Conservation (phyloP, 2,113 vertebrate genomes). For the Dendropsophus ebraccatus region DNA sequence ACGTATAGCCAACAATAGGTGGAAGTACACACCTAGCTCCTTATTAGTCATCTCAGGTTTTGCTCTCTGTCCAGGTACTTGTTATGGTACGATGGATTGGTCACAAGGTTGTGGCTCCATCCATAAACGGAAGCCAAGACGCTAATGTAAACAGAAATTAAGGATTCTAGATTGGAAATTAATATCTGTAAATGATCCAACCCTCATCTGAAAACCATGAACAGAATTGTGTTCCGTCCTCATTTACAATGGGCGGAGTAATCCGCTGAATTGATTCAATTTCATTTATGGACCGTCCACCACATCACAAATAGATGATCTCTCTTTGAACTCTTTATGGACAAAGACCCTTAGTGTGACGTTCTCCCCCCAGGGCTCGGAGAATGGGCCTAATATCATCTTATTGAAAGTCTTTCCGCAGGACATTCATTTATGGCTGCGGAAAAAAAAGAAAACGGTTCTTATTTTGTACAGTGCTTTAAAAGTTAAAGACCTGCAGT, state of each 20-base stretch:
- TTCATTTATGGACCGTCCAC: constrained; percentile 47
- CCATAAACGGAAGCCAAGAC: background rate
- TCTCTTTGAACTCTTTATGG: constrained; percentile 51
- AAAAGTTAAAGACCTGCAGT: constrained; percentile 54
- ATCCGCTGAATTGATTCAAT: constrained; percentile 25
- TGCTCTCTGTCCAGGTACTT: no score
- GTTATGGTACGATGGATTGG: background rate
- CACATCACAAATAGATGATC: constrained; percentile 56
- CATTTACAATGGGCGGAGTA: background rate
- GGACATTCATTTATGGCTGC: constrained; percentile 57
- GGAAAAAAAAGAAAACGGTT: constrained; percentile 43
- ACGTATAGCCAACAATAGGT: no score
- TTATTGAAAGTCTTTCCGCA: constrained; percentile 52
- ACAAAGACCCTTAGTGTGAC: constrained; percentile 49
- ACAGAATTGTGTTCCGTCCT: background rate
- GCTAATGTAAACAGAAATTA: background rate
- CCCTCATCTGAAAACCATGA: background rate
- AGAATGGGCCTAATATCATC: constrained; percentile 55
- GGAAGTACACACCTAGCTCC: no score
- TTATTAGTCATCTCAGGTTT: no score
- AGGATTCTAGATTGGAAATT: background rate
- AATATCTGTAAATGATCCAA: background rate
- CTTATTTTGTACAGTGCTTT: constrained; percentile 57
- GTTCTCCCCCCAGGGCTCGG: constrained; percentile 44
- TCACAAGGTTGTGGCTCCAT: no score